Conservation (phyloP, 2,113 vertebrate genomes). For the Bucco capensis region DNA sequence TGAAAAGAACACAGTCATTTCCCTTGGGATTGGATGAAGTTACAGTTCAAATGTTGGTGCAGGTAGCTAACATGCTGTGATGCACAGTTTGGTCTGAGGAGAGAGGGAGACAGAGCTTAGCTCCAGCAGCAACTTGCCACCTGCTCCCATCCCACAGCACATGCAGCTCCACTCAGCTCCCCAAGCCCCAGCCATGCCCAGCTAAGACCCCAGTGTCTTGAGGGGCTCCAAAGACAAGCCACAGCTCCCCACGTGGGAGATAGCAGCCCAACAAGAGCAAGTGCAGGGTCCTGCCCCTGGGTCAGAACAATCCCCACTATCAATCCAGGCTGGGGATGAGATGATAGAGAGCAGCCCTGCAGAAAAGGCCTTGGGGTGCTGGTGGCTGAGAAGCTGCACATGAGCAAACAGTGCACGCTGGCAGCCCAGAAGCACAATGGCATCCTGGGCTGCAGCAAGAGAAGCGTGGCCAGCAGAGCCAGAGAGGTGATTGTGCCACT, state of each 20-base stretch:
- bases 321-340: too few relatives aligned
- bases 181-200: fast-evolving
- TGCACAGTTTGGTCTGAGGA: not conserved
- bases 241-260: fast-evolving
- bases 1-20: fast-evolving
- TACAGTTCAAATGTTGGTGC: not conserved
- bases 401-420: too few relatives aligned
- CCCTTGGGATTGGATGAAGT: not conserved
- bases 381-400: too few relatives aligned
- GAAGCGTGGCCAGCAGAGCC: too few relatives aligned
- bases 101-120: not conserved
- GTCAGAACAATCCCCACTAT: too few relatives aligned
- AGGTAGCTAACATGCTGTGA: fast-evolving
- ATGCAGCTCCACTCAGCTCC: not conserved
- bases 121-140: not conserved
- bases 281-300: too few relatives aligned
- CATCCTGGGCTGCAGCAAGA: too few relatives aligned
- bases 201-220: fast-evolving
- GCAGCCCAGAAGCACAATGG: too few relatives aligned
- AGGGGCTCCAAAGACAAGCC: not conserved
- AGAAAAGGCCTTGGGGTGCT: too few relatives aligned
- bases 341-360: too few relatives aligned
- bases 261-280: fast-evolving
- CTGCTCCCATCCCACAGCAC: not conserved
- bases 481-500: too few relatives aligned